Base-by-base conservation (phyloP, 2,888 invertebrate genomes). In the Operophtera brumata region DNA sequence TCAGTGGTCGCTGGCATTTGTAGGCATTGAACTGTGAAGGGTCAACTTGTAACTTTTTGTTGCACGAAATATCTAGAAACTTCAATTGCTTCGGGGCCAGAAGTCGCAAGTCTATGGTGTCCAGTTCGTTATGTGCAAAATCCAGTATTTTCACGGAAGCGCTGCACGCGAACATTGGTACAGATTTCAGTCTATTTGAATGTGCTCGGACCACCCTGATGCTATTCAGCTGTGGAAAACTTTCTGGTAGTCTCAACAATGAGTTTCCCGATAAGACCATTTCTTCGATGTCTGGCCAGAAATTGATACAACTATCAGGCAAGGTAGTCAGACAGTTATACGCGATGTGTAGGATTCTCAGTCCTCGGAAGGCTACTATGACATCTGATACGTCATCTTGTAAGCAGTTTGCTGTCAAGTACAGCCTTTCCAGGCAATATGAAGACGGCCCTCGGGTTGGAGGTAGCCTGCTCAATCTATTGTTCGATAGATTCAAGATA, bases 41-140 rank as follows among this genome's bases (percentile, higher is more conserved):
- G 72, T 96, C 96, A 2, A 96, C 95, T 82, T 95, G 95, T 7
- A 96, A 85, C 69, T 95, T 94, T 40, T 93, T 91, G 72, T 96
- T 96, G 67, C 96, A 96, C 0, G 96, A 96, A 71, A 96, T 92
- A 78, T 96, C 96, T 42, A 96, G 86, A 78, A 96, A 96, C 75
- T 96, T 96, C 30, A 96, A 86, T 75, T 96, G 96, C 46, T 95
- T 94, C 2, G 96, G 96, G 36, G 96, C 94, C 47, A 96, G 78
- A 3, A 93, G 91, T 51, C 93, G 91, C 65, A 96, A 86, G 82
- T 96, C 96, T 52, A 96, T 92, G 63, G 94, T 93, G 75, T 96
- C 95, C 47, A 96, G 80, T 76, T 96, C 95, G 77, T 96, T 96
- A 73, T 96, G 96, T 0, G 96, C 96, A 65, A 96, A 91, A 80